These are phyloP conservation scores for Cheilosia scutellata DNA, from an alignment of 2,888 invertebrate species.

Conservation along the genomic window DNA sequence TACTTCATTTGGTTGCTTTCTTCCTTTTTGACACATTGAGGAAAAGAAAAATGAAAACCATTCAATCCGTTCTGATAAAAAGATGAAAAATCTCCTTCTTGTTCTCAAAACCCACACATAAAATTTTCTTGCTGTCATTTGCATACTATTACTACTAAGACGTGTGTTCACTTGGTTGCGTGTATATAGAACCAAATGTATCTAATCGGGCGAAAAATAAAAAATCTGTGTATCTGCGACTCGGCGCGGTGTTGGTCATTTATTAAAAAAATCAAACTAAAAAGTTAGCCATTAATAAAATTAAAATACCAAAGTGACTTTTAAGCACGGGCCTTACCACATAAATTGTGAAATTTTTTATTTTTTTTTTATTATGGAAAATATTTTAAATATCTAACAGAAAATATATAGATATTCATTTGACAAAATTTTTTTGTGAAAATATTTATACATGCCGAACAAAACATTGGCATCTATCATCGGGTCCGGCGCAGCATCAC, in stretches of 20 bases:
- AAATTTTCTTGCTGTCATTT: conserved; percentile 42
- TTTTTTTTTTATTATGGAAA: too few species aligned
- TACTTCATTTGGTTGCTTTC: conserved; percentile 24
- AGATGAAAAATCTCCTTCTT: conserved; percentile 42
- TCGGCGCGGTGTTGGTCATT: conserved; percentile 42
- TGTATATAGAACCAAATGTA: conserved; percentile 46
- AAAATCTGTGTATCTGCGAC: conserved; percentile 18
- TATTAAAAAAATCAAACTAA: conserved; percentile 48
- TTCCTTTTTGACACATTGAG: conserved; percentile 23
- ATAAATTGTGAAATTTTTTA: conserved; percentile 42
- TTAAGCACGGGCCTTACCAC: conserved; percentile 41
- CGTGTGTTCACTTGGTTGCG: conserved; percentile 4
- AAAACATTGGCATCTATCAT: conserved; percentile 74
- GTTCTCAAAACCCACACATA: conserved; percentile 30
- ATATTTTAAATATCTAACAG: conserved; percentile 25
- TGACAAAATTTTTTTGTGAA: conserved; percentile 17
- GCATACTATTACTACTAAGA: conserved; percentile 62
- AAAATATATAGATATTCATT: background rate
- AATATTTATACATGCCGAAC: conserved; percentile 62
- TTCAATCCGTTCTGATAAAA: conserved; percentile 19
- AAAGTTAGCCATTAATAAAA: conserved; percentile 70
- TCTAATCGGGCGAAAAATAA: conserved; percentile 55
- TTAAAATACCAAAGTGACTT: conserved; percentile 29
- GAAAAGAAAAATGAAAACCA: conserved; percentile 42
- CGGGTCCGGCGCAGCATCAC: conserved; percentile 66